A percentile compares a stretch with the other conserved stretches of the same genome.
phyloP scores from a whole-genome alignment of 2,113 vertebrate genomes.

The Vidua chalybeata region DNA sequence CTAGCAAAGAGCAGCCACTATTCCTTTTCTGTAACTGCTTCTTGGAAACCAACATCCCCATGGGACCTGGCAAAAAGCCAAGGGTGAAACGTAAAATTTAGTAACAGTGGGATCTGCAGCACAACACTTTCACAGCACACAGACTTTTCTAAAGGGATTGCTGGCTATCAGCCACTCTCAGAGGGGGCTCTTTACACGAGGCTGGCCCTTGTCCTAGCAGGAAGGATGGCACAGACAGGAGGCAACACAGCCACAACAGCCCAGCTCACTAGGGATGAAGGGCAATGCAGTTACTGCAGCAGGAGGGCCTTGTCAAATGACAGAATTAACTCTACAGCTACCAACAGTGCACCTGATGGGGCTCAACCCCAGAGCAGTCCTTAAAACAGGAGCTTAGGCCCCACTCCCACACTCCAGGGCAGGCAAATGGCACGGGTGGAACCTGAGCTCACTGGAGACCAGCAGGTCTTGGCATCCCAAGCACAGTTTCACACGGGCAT shows the following conservation, averaged over 20 bases:
- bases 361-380: neutral
- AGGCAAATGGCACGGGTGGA: neutral
- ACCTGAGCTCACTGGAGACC: neutral
- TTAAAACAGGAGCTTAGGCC: neutral
- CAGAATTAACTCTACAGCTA: neutral
- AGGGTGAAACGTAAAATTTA: constrained; percentile 30
- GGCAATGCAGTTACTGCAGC: neutral
- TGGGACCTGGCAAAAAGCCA: neutral
- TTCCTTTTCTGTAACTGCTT: neutral
- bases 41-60: neutral
- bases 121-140: neutral
- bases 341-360: neutral
- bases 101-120: neutral
- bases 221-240: neutral
- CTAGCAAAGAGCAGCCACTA: neutral
- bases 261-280: neutral
- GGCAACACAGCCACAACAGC: neutral
- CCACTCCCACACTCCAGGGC: neutral
- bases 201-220: neutral
- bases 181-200: neutral
- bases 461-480: neutral
- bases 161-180: constrained; percentile 18
- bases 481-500: neutral
- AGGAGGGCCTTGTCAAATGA: neutral
- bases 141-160: constrained; percentile 6